Conservation (phyloP, 2,797 vertebrate genomes). For the Gobio occitaniae region DNA sequence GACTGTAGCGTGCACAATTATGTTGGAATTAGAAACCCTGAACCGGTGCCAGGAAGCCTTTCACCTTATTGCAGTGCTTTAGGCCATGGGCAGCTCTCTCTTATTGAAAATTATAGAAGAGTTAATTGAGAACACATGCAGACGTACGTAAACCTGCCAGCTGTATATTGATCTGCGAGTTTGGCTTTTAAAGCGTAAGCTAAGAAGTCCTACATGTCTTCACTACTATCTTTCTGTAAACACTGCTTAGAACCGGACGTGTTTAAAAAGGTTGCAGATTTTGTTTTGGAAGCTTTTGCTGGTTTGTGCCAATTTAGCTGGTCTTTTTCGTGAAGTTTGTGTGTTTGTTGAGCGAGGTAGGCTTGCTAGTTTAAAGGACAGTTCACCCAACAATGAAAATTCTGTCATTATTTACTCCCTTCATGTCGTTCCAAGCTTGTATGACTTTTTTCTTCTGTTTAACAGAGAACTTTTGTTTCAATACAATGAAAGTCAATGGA, state of each 20-base stretch:
- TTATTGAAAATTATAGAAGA: conserved; percentile 48
- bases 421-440: background rate
- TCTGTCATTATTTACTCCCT: background rate
- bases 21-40: conserved; percentile 49
- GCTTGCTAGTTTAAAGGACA: background rate
- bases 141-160: conserved; percentile 27
- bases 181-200: conserved; percentile 50
- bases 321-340: background rate
- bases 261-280: conserved; percentile 47
- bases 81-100: conserved; percentile 27
- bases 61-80: conserved; percentile 32
- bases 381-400: background rate
- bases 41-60: conserved; percentile 45
- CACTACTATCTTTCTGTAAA: conserved; percentile 70
- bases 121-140: conserved; percentile 50
- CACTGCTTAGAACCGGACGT: conserved; percentile 64
- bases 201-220: conserved; percentile 67
- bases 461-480: background rate
- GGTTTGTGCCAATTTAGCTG: background rate
- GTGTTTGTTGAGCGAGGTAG: too few species aligned
- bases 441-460: background rate
- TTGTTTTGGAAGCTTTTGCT: conserved; percentile 12
- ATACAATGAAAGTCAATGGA: background rate
- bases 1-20: conserved; percentile 50
- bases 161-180: conserved; percentile 27